phyloP scores from a whole-genome alignment of 2,797 vertebrate species.

The Serranus cabrilla region DNA sequence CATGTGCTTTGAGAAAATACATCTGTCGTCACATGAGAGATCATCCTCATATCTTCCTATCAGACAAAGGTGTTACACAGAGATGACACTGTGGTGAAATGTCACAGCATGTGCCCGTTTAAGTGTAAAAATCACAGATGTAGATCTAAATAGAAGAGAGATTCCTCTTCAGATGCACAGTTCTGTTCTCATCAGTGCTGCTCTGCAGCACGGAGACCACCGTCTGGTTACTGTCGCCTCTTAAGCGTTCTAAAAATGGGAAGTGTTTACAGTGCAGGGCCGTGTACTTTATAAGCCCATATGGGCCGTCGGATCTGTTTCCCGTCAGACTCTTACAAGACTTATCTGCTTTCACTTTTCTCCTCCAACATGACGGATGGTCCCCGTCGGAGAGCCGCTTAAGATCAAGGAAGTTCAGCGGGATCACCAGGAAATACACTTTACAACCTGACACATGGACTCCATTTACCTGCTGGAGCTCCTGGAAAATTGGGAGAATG shows the following conservation, averaged over 20 bases:
- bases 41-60: conserved; percentile 18
- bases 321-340: conserved; percentile 67
- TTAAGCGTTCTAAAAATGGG: conserved; percentile 64
- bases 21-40: conserved; percentile 6
- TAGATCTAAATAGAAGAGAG: conserved; percentile 23
- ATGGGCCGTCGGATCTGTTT: conserved; percentile 67
- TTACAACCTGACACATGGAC: conserved; percentile 61
- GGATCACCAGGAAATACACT: conserved; percentile 28
- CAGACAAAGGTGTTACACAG: conserved; percentile 3
- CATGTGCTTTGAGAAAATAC: not conserved
- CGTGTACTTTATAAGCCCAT: conserved; percentile 65
- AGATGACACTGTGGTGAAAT: not conserved
- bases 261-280: conserved; percentile 70
- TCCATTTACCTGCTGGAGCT: conserved; percentile 54
- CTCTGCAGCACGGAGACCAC: conserved; percentile 7
- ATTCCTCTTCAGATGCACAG: not conserved
- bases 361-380: conserved; percentile 64
- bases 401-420: conserved; percentile 55
- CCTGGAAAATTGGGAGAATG: conserved; percentile 17
- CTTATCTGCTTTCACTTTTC: conserved; percentile 74
- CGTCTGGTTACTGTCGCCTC: conserved; percentile 62
- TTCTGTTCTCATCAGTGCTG: not conserved
- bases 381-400: conserved; percentile 38
- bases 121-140: conserved; percentile 13
- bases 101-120: not conserved